These are phyloP conservation scores for Invenusta paracnida DNA, from an alignment of 2,888 invertebrate genomes.

Conservation along the genomic window DNA sequence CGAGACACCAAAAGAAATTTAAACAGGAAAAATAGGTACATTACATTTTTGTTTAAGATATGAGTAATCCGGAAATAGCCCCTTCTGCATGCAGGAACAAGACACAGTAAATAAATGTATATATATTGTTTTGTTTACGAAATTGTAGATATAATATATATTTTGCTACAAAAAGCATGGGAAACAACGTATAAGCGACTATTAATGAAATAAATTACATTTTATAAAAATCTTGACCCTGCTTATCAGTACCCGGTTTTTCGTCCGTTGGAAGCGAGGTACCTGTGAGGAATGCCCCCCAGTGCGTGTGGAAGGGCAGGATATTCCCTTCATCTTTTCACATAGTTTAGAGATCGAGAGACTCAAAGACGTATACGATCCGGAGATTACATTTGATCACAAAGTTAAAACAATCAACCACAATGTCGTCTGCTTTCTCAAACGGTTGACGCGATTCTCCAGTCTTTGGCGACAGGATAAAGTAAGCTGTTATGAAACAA, in stretches of 20 bases:
- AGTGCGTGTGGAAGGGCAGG: constrained; percentile 65
- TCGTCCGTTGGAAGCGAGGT: constrained; percentile 79
- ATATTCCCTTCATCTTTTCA: constrained; percentile 66
- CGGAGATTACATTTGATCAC: constrained; percentile 20
- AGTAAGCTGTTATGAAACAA: constrained; percentile 32
- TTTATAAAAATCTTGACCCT: too few species aligned
- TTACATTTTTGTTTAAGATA: too few species aligned
- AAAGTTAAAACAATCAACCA: constrained; percentile 9
- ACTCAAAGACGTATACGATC: constrained; percentile 32
- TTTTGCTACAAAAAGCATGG: too few species aligned
- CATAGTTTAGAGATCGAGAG: constrained; percentile 28
- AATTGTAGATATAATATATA: too few species aligned
- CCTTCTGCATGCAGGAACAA: neutral
- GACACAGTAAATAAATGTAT: too few species aligned
- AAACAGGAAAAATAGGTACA: neutral
- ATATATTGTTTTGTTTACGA: too few species aligned
- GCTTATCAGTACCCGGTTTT: constrained; percentile 67
- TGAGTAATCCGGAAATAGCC: neutral
- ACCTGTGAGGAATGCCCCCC: constrained; percentile 73
- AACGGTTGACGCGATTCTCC: neutral
- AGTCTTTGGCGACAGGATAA: constrained; percentile 38
- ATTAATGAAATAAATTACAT: too few species aligned
- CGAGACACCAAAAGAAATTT: neutral
- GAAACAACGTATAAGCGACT: too few species aligned
- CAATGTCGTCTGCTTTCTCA: constrained; percentile 29